phyloP scores from a whole-genome alignment of 2,797 vertebrate species.

The Ctenosaura bakeri region DNA sequence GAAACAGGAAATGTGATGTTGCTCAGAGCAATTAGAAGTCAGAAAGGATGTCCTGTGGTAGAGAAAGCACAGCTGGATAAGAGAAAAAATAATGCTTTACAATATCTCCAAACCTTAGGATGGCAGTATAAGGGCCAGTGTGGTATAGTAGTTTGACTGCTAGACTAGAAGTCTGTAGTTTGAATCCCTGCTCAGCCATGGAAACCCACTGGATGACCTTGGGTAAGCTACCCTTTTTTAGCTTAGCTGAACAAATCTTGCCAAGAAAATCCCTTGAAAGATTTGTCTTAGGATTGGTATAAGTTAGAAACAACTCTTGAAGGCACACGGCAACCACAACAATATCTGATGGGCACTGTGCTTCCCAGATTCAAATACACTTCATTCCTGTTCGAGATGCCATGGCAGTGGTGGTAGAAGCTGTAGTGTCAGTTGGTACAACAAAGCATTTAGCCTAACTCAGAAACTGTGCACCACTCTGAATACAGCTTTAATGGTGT shows the following conservation, averaged over 20 bases:
- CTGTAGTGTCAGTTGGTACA: not conserved
- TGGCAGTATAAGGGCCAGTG: no score
- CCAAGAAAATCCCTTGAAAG: no score
- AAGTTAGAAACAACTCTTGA: no score
- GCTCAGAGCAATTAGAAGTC: not conserved
- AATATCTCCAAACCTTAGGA: no score
- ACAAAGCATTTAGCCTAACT: constrained; percentile 41
- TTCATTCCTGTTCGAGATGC: constrained; percentile 36
- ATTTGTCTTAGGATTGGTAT: no score
- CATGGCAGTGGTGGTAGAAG: not conserved
- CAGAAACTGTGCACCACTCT: constrained; percentile 50
- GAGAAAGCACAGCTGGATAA: constrained; percentile 21
- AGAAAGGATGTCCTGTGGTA: constrained; percentile 16
- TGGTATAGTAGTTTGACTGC: no score
- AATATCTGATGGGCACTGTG: constrained; percentile 44
- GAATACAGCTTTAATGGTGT: constrained; percentile 47
- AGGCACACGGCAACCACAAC: no score
- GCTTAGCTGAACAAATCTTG: no score
- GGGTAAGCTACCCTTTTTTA: no score
- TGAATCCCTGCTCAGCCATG: no score
- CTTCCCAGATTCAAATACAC: constrained; percentile 58
- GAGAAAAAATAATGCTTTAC: constrained; percentile 25
- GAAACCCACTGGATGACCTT: no score
- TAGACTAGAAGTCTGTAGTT: no score
- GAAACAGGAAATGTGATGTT: constrained; percentile 45